phyloP scores from a whole-genome alignment of 2,888 invertebrate genomes.

The Adelphocoris suturalis region DNA sequence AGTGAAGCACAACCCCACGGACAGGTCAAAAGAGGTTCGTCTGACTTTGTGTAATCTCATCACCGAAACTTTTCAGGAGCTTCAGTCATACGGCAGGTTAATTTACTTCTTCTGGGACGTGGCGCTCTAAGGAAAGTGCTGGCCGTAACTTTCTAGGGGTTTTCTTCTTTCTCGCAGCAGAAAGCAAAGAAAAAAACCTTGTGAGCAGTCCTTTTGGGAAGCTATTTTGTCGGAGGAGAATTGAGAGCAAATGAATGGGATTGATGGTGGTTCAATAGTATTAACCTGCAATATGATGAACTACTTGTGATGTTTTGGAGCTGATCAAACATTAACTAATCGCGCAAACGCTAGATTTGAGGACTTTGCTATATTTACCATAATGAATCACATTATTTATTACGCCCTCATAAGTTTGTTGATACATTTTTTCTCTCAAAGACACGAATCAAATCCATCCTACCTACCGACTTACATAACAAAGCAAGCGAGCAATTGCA shows the following conservation, averaged over 20 bases:
- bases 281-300: too few relatives aligned
- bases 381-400: too few relatives aligned
- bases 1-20: constrained; percentile 17
- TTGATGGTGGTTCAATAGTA: background rate
- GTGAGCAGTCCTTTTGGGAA: background rate
- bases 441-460: too few relatives aligned
- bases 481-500: too few relatives aligned
- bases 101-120: constrained; percentile 67
- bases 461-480: too few relatives aligned
- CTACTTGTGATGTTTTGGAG: too few relatives aligned
- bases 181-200: background rate
- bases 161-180: background rate
- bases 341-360: too few relatives aligned
- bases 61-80: constrained; percentile 46
- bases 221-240: background rate
- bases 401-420: too few relatives aligned
- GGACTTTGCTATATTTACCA: too few relatives aligned
- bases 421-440: too few relatives aligned
- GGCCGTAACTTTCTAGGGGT: constrained; percentile 44
- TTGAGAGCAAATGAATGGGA: background rate
- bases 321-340: too few relatives aligned
- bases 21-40: constrained; percentile 52
- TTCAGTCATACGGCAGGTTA: constrained; percentile 63
- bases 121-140: constrained; percentile 54
- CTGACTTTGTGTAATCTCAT: constrained; percentile 62